A percentile compares a stretch with the other conserved stretches of the same genome.
Conservation (phyloP, 2,888 invertebrate genomes). For the Syritta pipiens region DNA sequence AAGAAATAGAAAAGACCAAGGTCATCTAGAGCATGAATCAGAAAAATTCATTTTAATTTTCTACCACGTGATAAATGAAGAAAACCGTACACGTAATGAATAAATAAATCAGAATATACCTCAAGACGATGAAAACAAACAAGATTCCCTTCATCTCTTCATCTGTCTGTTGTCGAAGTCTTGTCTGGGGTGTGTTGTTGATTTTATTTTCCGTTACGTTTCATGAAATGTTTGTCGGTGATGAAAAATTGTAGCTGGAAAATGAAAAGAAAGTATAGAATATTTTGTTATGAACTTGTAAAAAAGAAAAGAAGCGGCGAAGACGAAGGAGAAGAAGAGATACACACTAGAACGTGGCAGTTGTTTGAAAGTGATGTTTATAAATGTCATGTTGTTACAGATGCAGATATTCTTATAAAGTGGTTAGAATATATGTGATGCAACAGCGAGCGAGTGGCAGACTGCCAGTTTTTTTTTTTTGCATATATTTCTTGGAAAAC, state of each 20-base stretch:
- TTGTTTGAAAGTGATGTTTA: neutral
- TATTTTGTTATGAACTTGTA: neutral
- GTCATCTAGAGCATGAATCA: no score
- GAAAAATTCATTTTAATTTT: no score
- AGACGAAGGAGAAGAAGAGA: neutral
- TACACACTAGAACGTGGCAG: neutral
- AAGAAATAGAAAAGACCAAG: no score
- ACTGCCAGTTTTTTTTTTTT: neutral
- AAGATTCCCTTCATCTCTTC: no score
- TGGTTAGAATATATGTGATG: constrained; percentile 10
- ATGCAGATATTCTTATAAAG: constrained; percentile 4
- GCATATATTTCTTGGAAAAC: neutral
- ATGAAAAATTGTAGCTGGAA: neutral
- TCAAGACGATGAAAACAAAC: no score
- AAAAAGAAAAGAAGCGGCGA: neutral
- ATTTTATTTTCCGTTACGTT: no score
- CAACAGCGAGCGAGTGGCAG: neutral
- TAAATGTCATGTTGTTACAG: constrained; percentile 20
- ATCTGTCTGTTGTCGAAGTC: no score
- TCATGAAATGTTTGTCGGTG: neutral
- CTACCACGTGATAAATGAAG: no score
- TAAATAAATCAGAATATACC: no score
- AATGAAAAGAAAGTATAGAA: no score
- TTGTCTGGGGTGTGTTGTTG: no score
- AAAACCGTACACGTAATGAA: no score